Evolutionary conservation across 2,888 invertebrate genomes (phyloP).

Genomic region (Euclidia mi): DNA sequence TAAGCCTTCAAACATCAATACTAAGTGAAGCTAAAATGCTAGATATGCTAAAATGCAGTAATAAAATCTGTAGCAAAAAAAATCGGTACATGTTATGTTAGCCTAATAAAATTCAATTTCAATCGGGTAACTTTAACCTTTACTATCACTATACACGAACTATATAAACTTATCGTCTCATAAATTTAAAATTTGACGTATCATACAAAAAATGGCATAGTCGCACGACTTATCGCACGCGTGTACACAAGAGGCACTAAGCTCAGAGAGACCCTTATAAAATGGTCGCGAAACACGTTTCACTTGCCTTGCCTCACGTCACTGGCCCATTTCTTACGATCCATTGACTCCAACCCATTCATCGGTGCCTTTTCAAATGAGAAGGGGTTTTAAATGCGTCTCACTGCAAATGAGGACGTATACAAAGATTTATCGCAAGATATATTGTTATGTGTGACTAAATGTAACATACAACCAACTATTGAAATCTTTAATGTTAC

Average conservation of each 20-base stretch:
- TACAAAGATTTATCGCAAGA: constrained; percentile 71
- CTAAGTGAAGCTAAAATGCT: too few relatives aligned
- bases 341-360: constrained; percentile 87
- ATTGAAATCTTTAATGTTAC: constrained; percentile 12
- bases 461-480: constrained; percentile 22
- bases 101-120: not conserved
- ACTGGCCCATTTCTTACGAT: constrained; percentile 87
- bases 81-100: not conserved
- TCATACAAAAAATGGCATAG: constrained; percentile 39
- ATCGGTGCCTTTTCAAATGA: constrained; percentile 85
- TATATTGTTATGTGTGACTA: constrained; percentile 52
- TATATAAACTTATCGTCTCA: constrained; percentile 20
- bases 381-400: constrained; percentile 81
- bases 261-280: constrained; percentile 66
- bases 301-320: constrained; percentile 80
- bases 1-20: too few relatives aligned
- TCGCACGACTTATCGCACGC: constrained; percentile 47
- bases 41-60: too few relatives aligned
- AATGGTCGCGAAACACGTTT: constrained; percentile 72
- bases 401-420: constrained; percentile 79
- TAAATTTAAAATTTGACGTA: constrained; percentile 28
- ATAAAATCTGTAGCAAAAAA: not conserved
- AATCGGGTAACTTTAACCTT: not conserved
- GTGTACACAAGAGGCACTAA: constrained; percentile 50
- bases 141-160: not conserved